Evolutionary conservation across 1,140 invertebrate genomes (phyloP).

Genomic region (Nixonia krombeini): DNA sequence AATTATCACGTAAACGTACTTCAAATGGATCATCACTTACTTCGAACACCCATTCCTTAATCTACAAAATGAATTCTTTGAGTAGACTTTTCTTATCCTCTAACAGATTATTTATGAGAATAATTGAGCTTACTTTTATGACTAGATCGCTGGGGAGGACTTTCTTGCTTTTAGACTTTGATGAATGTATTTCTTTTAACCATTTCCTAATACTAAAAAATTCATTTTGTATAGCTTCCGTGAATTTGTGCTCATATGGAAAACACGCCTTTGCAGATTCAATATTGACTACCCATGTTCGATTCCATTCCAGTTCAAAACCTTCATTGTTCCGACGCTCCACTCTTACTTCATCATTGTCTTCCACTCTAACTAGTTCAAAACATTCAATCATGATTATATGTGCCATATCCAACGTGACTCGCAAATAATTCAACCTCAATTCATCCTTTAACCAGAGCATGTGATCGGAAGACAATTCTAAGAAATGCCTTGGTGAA

Average conservation of each 20-base stretch:
- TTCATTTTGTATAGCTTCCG: constrained; percentile 93
- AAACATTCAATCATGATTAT: constrained; percentile 83
- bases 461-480: constrained; percentile 64
- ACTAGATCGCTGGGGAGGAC: constrained; percentile 88
- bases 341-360: constrained; percentile 76
- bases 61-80: too few relatives aligned
- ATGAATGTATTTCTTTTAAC: constrained; percentile 81
- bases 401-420: constrained; percentile 80
- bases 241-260: constrained; percentile 94
- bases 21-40: constrained; percentile 98
- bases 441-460: constrained; percentile 65
- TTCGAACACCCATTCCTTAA: constrained; percentile 89
- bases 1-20: constrained; percentile 95
- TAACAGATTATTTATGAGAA: too few relatives aligned
- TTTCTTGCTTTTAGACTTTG: constrained; percentile 63
- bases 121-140: constrained; percentile 85
- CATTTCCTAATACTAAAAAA: constrained; percentile 93
- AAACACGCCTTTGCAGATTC: constrained; percentile 84
- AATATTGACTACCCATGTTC: constrained; percentile 81
- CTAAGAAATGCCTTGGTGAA: constrained; percentile 63
- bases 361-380: constrained; percentile 73
- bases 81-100: too few relatives aligned
- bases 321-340: constrained; percentile 82
- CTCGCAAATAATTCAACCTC: constrained; percentile 61
- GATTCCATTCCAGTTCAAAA: constrained; percentile 80